These are phyloP conservation scores for Heliconius cydno DNA, from an alignment of 2,888 invertebrate genomes.

Conservation along the genomic window DNA sequence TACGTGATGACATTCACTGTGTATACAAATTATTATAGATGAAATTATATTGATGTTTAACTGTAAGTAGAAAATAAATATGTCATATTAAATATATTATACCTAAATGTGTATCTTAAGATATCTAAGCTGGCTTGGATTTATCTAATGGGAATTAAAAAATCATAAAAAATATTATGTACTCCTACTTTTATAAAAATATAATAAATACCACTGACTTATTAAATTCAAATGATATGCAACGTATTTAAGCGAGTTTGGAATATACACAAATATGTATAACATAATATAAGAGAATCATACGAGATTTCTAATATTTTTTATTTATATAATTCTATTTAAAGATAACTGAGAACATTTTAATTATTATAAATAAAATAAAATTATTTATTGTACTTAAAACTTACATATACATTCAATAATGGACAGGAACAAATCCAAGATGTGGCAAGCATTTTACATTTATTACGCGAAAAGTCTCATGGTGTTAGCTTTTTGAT, in stretches of 20 bases:
- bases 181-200: neutral
- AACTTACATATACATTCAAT: neutral
- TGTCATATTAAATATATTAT: slow-evolving; percentile 39
- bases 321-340: neutral
- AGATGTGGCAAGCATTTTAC: slow-evolving; percentile 37
- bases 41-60: slow-evolving; percentile 62
- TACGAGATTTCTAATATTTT: neutral
- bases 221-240: no score
- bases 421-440: slow-evolving; percentile 27
- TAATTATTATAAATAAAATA: slow-evolving; percentile 7
- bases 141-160: slow-evolving; percentile 7
- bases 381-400: slow-evolving; percentile 6
- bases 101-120: slow-evolving; percentile 37
- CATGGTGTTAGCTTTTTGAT: slow-evolving; percentile 50
- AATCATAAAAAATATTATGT: neutral
- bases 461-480: slow-evolving; percentile 37
- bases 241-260: neutral
- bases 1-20: slow-evolving; percentile 62
- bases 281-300: no score
- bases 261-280: neutral
- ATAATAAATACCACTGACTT: neutral
- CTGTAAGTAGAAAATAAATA: slow-evolving; percentile 46
- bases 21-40: slow-evolving; percentile 67
- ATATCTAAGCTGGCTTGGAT: slow-evolving; percentile 39
- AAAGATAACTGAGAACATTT: neutral